Evolutionary conservation across 1,140 invertebrate species (phyloP), one percentile per base, ranked within the genome.

Genomic region (Papilio aristodemus): DNA sequence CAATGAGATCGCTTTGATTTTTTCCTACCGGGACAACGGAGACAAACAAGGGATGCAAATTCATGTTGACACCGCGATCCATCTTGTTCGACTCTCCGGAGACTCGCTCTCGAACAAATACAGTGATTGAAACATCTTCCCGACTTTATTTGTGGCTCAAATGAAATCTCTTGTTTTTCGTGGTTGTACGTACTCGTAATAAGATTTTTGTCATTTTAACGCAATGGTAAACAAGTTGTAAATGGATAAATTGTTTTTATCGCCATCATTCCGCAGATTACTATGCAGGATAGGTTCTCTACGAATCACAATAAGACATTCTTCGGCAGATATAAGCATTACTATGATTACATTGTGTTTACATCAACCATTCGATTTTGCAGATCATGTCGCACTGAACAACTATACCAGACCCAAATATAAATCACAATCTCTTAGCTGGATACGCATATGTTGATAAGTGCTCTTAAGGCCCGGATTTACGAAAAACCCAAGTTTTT

Each of bases 41-140:
- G 88, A 91, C 87, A 91, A 91, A 91, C 87, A 91, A 87, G 80
- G 85, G 86, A 91, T 91, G 89, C 89, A 91, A 89, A 91, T 91
- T 89, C 83, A 80, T 91, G 89, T 91, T 89, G 89, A 91, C 87
- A 89, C 87, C 80, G 77, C 89, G 83, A 91, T 91, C 89, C 84
- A 87, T 91, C 89, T 91, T 90, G 85, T 89, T 87, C 85, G 85
- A 64, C 79, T 85, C 87, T 87, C 87, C 71, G 64, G 86, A 89
- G 86, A 89, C 84, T 81, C 67, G 79, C 77, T 81, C 75, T 77
- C 78, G 83, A 86, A 84, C 84, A 89, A 89, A 90, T 88, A 89
- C 85, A 76, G 72, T 86, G 89, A 89, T 89, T 86, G 86, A 87
- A 84, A 84, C 76, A 76, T 73, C 76, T 54, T 77, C 73, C 67